Conservation (phyloP, 2,888 invertebrate genomes). For the Sphaeridia pumilis region DNA sequence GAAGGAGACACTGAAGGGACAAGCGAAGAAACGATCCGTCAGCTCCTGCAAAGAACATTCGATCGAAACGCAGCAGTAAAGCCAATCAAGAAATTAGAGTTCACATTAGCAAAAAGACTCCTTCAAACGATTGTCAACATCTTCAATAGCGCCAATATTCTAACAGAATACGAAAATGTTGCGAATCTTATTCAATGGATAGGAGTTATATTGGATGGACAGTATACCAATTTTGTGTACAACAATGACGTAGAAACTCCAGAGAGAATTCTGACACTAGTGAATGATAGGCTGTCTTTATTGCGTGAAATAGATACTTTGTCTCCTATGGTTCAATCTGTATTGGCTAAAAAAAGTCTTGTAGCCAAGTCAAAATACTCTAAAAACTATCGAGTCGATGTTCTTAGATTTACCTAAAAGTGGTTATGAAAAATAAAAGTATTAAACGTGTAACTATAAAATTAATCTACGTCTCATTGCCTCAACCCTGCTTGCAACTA, state of each 20-base stretch:
- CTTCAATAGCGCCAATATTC: no score
- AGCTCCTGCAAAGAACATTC: slow-evolving; percentile 21
- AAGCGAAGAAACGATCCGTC: slow-evolving; percentile 8
- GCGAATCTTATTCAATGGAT: slow-evolving; percentile 23
- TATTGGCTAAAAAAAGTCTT: no score
- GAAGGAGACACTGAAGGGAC: not conserved
- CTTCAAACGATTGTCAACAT: no score
- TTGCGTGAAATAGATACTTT: slow-evolving; percentile 24
- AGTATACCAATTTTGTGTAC: slow-evolving; percentile 30
- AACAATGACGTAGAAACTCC: slow-evolving; percentile 21
- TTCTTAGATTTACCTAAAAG: no score
- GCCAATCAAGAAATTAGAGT: slow-evolving; percentile 18
- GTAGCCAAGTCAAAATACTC: no score
- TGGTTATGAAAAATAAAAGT: no score
- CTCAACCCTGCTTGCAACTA: no score
- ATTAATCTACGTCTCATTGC: no score
- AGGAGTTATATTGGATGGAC: slow-evolving; percentile 25
- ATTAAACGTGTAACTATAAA: no score
- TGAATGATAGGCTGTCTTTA: slow-evolving; percentile 20
- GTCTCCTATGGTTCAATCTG: slow-evolving; percentile 20
- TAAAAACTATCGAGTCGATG: no score
- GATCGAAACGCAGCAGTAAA: slow-evolving; percentile 17
- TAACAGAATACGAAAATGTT: not conserved
- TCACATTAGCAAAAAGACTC: slow-evolving; percentile 13
- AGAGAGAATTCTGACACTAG: slow-evolving; percentile 15